Base-by-base conservation (phyloP, 2,888 invertebrate genomes). In the Fissipunctia ypsillon region DNA sequence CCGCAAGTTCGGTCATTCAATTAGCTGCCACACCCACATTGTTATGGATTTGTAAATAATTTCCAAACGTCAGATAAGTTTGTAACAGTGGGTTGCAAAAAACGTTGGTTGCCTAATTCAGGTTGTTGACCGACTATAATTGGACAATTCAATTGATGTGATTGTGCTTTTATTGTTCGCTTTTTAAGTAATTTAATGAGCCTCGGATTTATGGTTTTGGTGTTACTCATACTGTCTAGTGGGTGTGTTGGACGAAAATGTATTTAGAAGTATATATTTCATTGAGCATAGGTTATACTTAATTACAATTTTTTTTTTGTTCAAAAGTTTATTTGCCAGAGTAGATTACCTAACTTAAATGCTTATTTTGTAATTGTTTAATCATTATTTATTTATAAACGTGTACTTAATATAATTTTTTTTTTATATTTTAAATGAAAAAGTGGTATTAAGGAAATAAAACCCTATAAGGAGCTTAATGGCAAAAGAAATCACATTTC, bases 91-190 rank as follows among this genome's bases (percentile, higher is more conserved):
- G 76, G 80, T 76, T 79, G 81, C 86, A 84, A 82, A 83, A 80
- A 83, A 67, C 63, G 14, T 35, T 14, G 57, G 74, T 85, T 87
- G 71, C 65, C 56, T 61, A 76, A 86, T 68, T n/a, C 65, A 56
- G 80, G 73, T 84, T 69, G 77, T 69, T 87, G 86, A 84, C 82
- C 86, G 71, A 31, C 28, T 65, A 45, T 75, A 78, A 85, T 87
- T 79, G 81, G 77, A 78, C 76, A 86, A 85, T 83, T 67, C 79
- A 81, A 87, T 85, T 84, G 76, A 84, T 81, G 84, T 84, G 81
- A 87, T 76, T 78, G 83, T 73, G 57, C 45, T 68, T 78, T 84
- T 80, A 77, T 84, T 78, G 69, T 75, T 78, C 75, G 70, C 65
- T 82, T 71, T 80, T 76, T 69, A 73, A 74, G 72, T 66, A 45